Evolutionary conservation across 2,113 vertebrate genomes (phyloP), one percentile per base, ranked within the genome.

Genomic region (Enhydra lutris): DNA sequence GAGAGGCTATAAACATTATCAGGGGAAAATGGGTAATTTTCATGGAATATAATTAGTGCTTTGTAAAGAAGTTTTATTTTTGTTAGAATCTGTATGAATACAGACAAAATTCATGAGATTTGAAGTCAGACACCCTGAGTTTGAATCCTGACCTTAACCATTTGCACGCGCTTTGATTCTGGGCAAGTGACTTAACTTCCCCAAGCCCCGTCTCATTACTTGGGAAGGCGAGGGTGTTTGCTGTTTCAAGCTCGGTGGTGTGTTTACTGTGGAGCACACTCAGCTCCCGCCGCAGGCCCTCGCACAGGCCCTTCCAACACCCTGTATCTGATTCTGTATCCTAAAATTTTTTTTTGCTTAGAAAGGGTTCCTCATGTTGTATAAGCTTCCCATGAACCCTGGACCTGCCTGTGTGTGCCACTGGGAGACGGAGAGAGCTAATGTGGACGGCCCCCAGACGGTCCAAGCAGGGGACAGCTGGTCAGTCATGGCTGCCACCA

Each of bases 41-140:
- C 26, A 7, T 84, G 20, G 26, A 26, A 26, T 96, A 36, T 65
- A 61, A 13, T 81, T 84, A 80, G 15, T 15, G 29, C 10, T 81
- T 96, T 84, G 52, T 93, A 74, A 71, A 76, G 71, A 21, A 81
- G 12, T 69, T 95, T 67, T 76, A 31, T 93, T 82, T 83, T 95
- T 85, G 59, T 85, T 65, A 83, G 93, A 82, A 78, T 17, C 12
- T 59, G 71, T 6, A 17, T 50, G 55, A 85, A 50, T 47, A 55
- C 86, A 85, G 52, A 63, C 87, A 94, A 82, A 34, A 34, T 71
- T 59, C 5, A 24, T 80, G 90, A 90, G 29, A 97, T 59, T 89
- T 93, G 55, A 50, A 94, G 50, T 71, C 52, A 82, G 17, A 78
- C 14, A 67, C 10, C 11, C 45, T 82, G 7, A 69, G 9, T 96